A percentile compares a stretch with the other conserved stretches of the same genome.
Conservation (phyloP, 2,113 vertebrate genomes). For the Eonycteris spelaea region DNA sequence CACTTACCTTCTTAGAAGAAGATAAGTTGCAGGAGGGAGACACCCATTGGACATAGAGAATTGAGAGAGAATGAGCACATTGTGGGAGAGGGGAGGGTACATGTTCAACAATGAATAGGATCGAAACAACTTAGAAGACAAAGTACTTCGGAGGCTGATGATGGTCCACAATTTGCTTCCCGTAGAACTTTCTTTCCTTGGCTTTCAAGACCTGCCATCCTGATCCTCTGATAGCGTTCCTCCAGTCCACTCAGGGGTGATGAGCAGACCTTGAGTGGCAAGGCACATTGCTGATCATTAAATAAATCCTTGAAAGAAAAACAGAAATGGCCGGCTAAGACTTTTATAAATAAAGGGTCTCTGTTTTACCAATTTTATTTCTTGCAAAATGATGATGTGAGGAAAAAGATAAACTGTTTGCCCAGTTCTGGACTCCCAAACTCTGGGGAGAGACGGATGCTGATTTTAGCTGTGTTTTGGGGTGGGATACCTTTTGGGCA, state of each 20-base stretch:
- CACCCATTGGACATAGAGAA: background rate
- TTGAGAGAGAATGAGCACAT: background rate
- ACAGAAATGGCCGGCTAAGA: background rate
- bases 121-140: background rate
- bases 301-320: background rate
- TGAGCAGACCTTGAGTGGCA: background rate
- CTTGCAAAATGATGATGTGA: background rate
- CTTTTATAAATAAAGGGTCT: background rate
- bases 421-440: background rate
- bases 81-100: background rate
- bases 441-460: background rate
- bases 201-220: background rate
- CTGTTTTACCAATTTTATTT: background rate
- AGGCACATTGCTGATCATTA: background rate
- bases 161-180: background rate
- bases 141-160: background rate
- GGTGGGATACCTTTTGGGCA: too few species aligned
- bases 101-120: background rate
- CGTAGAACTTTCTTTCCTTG: conserved; percentile 2
- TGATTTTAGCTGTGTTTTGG: background rate
- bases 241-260: background rate
- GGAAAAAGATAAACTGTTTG: background rate
- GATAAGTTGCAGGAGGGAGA: background rate
- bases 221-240: background rate
- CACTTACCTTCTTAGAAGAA: background rate